Evolutionary conservation across 2,113 vertebrate genomes (phyloP).

Genomic region (Corythornis cristatus): DNA sequence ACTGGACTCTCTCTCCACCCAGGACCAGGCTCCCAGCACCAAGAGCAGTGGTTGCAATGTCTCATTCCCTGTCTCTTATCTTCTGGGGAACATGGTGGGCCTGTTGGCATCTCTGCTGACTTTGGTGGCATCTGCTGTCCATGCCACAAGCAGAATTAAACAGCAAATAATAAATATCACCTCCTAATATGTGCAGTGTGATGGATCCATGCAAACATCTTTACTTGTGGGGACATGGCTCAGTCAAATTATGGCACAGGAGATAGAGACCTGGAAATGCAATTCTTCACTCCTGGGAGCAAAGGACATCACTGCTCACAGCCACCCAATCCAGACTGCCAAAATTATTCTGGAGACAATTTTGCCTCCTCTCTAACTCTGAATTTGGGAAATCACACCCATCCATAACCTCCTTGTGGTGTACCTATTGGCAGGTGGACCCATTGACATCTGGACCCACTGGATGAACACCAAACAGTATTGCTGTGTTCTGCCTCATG

Average conservation of each 20-base stretch:
- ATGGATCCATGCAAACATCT: background rate
- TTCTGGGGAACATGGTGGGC: background rate
- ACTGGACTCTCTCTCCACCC: background rate
- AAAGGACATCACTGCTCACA: background rate
- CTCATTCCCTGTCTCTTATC: background rate
- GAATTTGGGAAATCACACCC: background rate
- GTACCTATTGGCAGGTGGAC: background rate
- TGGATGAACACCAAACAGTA: background rate
- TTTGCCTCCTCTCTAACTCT: background rate
- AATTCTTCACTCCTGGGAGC: background rate
- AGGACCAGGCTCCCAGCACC: background rate
- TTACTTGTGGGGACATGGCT: background rate
- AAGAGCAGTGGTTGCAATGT: fast-evolving
- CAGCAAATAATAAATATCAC: background rate
- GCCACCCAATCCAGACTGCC: background rate
- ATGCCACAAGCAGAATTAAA: background rate
- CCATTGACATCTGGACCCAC: no score
- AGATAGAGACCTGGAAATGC: fast-evolving
- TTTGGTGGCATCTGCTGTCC: background rate
- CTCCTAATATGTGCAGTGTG: fast-evolving
- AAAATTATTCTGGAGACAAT: background rate
- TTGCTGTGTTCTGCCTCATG: background rate
- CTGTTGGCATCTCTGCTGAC: background rate
- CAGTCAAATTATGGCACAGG: background rate
- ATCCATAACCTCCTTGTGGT: background rate